Conservation (phyloP, 1,140 invertebrate species). For the Zaprionus gabonicus region DNA sequence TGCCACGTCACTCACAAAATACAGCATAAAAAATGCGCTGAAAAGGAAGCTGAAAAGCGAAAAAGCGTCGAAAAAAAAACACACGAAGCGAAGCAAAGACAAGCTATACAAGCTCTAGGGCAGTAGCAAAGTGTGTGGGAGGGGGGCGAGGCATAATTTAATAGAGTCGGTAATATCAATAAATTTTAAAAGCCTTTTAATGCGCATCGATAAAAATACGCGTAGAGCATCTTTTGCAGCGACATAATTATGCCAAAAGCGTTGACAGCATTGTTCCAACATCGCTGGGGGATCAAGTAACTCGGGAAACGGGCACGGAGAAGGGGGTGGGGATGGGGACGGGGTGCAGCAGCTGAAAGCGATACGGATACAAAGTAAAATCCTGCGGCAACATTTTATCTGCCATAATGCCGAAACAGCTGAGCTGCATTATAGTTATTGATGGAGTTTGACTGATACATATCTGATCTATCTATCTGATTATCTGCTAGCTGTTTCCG, state of each 20-base stretch:
- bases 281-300: constrained; percentile 3
- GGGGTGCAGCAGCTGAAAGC: neutral
- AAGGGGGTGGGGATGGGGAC: neutral
- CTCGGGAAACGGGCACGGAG: neutral
- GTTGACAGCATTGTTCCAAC: constrained; percentile 46
- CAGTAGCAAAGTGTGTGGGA: constrained; percentile 34
- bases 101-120: constrained; percentile 41
- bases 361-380: constrained; percentile 20
- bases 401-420: neutral
- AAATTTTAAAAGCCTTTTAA: constrained; percentile 83
- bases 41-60: constrained; percentile 23
- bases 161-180: constrained; percentile 82
- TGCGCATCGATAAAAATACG: constrained; percentile 77
- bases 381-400: neutral
- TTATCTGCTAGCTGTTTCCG: constrained; percentile 12
- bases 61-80: constrained; percentile 17
- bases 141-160: constrained; percentile 67
- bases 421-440: constrained; percentile 1
- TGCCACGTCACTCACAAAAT: constrained; percentile 75
- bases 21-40: constrained; percentile 34
- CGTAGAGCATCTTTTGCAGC: constrained; percentile 59
- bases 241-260: constrained; percentile 68
- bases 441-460: neutral
- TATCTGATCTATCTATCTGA: neutral
- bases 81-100: constrained; percentile 15